phyloP scores from a whole-genome alignment of 30 jellyfish, hydroid and myxozoan genomes.

The Aurelia aurita region DNA sequence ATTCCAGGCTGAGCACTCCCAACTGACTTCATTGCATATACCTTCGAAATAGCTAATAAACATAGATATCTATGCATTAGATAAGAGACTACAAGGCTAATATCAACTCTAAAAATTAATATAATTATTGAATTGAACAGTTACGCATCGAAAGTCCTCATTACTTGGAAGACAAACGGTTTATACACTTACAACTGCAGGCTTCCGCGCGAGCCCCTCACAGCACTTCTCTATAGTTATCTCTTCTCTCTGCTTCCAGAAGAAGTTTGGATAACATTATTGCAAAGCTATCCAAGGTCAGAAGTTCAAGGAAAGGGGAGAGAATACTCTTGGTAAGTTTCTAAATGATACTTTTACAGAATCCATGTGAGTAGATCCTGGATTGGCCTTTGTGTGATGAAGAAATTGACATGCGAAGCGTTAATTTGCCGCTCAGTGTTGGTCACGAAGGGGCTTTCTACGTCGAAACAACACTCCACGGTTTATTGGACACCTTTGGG shows the following conservation, averaged over 20 bases:
- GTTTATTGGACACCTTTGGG: too few species aligned
- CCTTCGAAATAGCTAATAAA: too few species aligned
- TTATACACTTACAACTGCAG: conserved; percentile 2
- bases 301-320: conserved; percentile 63
- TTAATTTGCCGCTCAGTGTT: conserved; percentile 43
- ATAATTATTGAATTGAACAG: conserved; percentile 15
- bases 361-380: background rate
- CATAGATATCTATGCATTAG: too few species aligned
- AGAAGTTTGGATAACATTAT: conserved; percentile 83
- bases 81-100: too few species aligned
- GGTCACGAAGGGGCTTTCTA: conserved; percentile 63
- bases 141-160: conserved; percentile 9
- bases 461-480: background rate
- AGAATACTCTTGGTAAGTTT: conserved; percentile 83
- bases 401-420: background rate
- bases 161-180: conserved; percentile 66
- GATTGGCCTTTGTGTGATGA: conserved; percentile 32
- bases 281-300: conserved; percentile 81
- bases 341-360: background rate
- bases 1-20: conserved; percentile 3
- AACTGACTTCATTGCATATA: too few species aligned
- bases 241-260: conserved; percentile 24
- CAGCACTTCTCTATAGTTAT: background rate
- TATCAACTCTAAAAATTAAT: background rate
- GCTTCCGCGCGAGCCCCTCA: conserved; percentile 40